These are phyloP conservation scores for Incurvaria masculella DNA, from an alignment of 2,888 invertebrate genomes.

Conservation along the genomic window DNA sequence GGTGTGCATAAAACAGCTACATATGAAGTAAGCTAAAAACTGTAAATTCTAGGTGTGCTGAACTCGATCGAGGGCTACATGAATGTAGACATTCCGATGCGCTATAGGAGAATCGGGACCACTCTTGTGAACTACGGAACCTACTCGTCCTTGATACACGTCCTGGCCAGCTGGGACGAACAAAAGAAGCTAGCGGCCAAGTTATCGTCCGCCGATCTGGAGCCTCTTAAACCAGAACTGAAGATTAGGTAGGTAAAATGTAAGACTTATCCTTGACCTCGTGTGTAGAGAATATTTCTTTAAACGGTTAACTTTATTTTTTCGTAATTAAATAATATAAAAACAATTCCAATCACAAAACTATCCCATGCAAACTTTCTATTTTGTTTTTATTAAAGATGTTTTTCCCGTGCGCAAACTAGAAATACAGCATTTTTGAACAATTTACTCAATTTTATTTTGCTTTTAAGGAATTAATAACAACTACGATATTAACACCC, in stretches of 20 bases:
- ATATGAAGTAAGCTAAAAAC: too few relatives aligned
- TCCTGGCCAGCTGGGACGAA: conserved; percentile 64
- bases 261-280: too few relatives aligned
- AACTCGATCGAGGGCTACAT: conserved; percentile 78
- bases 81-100: conserved; percentile 19
- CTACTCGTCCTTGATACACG: conserved; percentile 84
- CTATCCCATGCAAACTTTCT: background rate
- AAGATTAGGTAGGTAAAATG: conserved; percentile 46
- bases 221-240: conserved; percentile 60
- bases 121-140: conserved; percentile 74
- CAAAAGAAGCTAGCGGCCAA: conserved; percentile 62
- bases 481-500: too few relatives aligned
- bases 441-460: too few relatives aligned
- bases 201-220: conserved; percentile 62
- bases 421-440: background rate
- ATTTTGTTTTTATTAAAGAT: background rate
- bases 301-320: background rate
- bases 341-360: background rate
- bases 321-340: background rate
- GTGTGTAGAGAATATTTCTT: too few relatives aligned
- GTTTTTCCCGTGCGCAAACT: background rate
- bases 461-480: too few relatives aligned
- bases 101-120: conserved; percentile 23
- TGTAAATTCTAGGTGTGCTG: conserved; percentile 57
- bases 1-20: too few relatives aligned